Evolutionary conservation across 2,113 vertebrate genomes (phyloP), one percentile per base, ranked within the genome.

Genomic region (Nettapus auritus): DNA sequence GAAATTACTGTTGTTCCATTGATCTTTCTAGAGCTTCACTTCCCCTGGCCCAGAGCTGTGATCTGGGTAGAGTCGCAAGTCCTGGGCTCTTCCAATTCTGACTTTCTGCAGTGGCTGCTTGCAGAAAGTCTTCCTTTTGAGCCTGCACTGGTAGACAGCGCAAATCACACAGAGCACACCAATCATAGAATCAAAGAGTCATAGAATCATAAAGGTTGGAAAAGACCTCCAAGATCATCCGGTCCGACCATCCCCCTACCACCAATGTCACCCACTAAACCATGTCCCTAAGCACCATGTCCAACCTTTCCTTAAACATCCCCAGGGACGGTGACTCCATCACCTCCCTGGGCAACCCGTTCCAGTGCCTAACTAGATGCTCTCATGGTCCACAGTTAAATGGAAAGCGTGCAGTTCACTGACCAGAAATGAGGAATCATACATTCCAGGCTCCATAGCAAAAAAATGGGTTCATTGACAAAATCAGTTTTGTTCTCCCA

Each of bases 111-210:
- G 14, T 17, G 11, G 3, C 6, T 67, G 11, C 3, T 7, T 69
- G 23, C 57, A 56, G 21, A 66, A 75, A 89, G 44, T 34, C 26
- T 23, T 20, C 9, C 9, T 60, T 7, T 48, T 3, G 2, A 82
- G 3, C 11, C 15, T n/a, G 22, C 8, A 7, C 13, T 87, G 67
- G 33, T 29, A 55, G 31, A 13, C 22, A 33, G 8, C 4, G 15
- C 31, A 4, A 8, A 36, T 68, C 13, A 40, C 0, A 0, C 10
- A 11, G 2, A 11, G 50, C 26, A 46, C 3, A 48, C 46, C 11
- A 10, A 48, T 48, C 46, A 48, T 22, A 48, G 46, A 48, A 48
- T 48, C 46, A 48, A 21, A 48, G 46, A 48, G 20, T 48, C 46
- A 48, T 9, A 48, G 20, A 48, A 48, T 48, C 46, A 48, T 48